A percentile compares a stretch with the other conserved stretches of the same genome.
Evolutionary conservation across 2,888 invertebrate species (phyloP).

Genomic region (Athalia circularis): DNA sequence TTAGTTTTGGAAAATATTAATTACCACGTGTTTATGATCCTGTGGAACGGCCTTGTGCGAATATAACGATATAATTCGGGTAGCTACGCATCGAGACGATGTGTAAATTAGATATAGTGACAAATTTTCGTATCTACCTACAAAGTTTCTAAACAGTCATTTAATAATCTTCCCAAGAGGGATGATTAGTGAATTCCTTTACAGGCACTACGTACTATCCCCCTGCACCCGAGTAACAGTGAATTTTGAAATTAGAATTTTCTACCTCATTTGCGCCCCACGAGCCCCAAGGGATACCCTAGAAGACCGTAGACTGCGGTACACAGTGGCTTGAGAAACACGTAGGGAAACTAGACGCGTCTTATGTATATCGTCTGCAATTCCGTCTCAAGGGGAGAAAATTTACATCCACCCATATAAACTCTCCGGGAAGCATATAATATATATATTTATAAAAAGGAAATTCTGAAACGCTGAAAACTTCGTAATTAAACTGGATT

Average conservation of each 20-base stretch:
- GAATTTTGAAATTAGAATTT: conserved; percentile 32
- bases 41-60: too few species aligned
- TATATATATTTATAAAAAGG: too few species aligned
- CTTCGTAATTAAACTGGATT: not conserved
- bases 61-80: too few species aligned
- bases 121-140: not conserved
- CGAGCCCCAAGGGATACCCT: conserved; percentile 27
- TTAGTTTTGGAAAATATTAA: too few species aligned
- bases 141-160: conserved; percentile 18
- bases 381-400: not conserved
- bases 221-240: not conserved
- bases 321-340: conserved; percentile 9
- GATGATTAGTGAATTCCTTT: not conserved
- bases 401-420: not conserved
- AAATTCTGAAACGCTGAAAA: not conserved
- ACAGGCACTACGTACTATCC: not conserved
- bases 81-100: too few species aligned
- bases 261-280: conserved; percentile 21
- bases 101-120: not conserved
- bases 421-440: too few species aligned
- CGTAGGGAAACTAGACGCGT: conserved; percentile 35
- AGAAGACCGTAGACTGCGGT: not conserved
- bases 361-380: not conserved
- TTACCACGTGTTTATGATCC: too few species aligned
- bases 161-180: not conserved